Evolutionary conservation across 2,888 invertebrate genomes (phyloP).

Genomic region (Habrosyne pyritoides): DNA sequence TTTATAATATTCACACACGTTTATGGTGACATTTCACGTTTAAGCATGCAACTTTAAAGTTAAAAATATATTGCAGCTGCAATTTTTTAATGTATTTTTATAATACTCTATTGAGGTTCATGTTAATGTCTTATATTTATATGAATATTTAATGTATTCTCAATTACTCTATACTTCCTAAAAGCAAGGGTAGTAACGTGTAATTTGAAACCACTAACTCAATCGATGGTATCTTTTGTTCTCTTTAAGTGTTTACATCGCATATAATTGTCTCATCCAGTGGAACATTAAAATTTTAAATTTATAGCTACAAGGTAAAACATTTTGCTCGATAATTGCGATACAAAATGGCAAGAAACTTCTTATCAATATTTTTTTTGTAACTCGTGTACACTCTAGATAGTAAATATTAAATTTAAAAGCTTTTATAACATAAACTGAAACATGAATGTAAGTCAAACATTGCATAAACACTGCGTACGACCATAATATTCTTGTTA

Average conservation of each 20-base stretch:
- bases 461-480: neutral
- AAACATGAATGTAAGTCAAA: neutral
- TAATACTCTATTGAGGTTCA: neutral
- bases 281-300: neutral
- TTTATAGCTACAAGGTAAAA: neutral
- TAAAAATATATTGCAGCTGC: neutral
- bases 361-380: neutral
- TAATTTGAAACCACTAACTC: neutral
- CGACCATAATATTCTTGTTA: neutral
- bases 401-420: neutral
- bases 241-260: neutral
- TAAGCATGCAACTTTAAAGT: neutral
- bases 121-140: neutral
- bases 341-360: neutral
- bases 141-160: neutral
- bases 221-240: neutral
- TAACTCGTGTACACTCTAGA: neutral
- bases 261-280: neutral
- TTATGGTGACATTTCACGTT: neutral
- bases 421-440: neutral
- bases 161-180: neutral
- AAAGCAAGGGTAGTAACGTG: neutral
- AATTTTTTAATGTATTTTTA: neutral
- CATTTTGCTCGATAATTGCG: conserved; percentile 1
- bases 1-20: neutral